Evolutionary conservation across 2,888 invertebrate genomes (phyloP), one percentile per base, ranked within the genome.

Genomic region (Marronus borbonicus): DNA sequence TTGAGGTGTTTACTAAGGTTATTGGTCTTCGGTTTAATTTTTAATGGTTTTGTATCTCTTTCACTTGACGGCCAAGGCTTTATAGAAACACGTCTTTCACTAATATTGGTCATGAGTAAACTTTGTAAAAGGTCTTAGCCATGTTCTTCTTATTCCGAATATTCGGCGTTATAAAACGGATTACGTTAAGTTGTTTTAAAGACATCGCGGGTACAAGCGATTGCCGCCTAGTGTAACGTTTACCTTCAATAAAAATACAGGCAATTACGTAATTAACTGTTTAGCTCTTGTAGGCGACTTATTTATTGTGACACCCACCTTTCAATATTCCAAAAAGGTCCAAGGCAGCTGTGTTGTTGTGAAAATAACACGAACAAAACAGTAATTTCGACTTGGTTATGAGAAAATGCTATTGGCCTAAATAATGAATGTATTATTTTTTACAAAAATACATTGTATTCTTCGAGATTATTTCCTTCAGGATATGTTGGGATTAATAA

Each of bases 261-360:
- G 20, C 66, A 66, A 66, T 66, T 66, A 66, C 44, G 49, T 66
- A 66, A 66, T 44, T 72, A 72, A 72, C 70, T 58, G 70, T 72
- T 72, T 50, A 52, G 52, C n/a, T 72, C 24, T 39, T 31, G 58
- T n/a, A 14, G 28, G 69, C 31, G 36, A 39, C 39, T 50, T 72
- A 20, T 72, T 64, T 58, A 78, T 70, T 78, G 52, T 65, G 49
- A 70, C 74, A 62, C 75, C 79, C 49, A 77, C 79, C 39, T 60
- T 52, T 62, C 77, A 69, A 64, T 79, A 79, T 77, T 77, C 70
- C 70, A 77, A 75, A 77, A 79, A 77, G 36, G 77, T 77, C 17
- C 75, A 68, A 77, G 60, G 75, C 60, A 65, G 50, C 50, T 1
- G 44, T 44, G 44, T 44, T 49, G 74, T 66, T 77, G 64, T 68